phyloP scores from a whole-genome alignment of 2,113 vertebrate genomes.

The Nyctibius bracteatus region DNA sequence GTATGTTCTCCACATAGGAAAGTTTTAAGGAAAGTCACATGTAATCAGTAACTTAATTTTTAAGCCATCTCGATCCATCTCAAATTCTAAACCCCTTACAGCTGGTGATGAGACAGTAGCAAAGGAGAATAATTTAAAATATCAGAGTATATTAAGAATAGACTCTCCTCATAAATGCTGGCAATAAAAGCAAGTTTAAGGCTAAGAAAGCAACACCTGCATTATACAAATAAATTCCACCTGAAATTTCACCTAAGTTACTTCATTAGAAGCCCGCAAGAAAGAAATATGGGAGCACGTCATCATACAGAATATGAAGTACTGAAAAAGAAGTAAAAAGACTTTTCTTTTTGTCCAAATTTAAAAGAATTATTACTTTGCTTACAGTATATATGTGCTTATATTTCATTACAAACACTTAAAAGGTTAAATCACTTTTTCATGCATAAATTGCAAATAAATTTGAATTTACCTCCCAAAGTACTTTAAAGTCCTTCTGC shows the following conservation, averaged over 20 bases:
- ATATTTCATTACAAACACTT: neutral
- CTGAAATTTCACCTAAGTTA: neutral
- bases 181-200: neutral
- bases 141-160: neutral
- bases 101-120: neutral
- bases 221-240: conserved; percentile 32
- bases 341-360: conserved; percentile 39
- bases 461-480: conserved; percentile 90
- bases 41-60: neutral
- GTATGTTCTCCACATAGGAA: neutral
- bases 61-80: neutral
- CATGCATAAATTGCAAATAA: neutral
- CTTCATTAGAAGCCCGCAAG: neutral
- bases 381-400: neutral
- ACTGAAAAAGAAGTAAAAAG: conserved; percentile 12
- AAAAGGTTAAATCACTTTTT: neutral
- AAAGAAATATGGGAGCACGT: conserved; percentile 41
- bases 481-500: conserved; percentile 92
- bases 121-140: neutral
- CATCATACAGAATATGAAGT: conserved; percentile 37
- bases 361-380: conserved; percentile 23
- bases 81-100: conserved; percentile 1
- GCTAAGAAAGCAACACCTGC: neutral
- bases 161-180: neutral
- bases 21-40: neutral